Percentiles rank a stretch among this genome's conserved stretches.
phyloP scores from a whole-genome alignment of 1,140 invertebrate species.

The Drosophila lacteicornis region DNA sequence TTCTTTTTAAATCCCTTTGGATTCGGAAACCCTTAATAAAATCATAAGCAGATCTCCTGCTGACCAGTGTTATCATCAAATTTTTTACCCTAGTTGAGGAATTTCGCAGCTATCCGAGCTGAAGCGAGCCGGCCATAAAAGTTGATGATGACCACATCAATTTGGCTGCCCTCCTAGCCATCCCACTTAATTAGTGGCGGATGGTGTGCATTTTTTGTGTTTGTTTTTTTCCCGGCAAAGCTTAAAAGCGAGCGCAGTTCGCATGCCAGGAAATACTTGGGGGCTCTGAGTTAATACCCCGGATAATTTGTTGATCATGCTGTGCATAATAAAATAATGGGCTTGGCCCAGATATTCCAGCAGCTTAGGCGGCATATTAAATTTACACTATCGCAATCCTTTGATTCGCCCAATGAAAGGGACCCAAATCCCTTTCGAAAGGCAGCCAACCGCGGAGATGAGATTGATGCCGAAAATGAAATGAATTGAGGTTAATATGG shows the following conservation, averaged over 20 bases:
- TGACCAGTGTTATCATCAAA: constrained; percentile 5
- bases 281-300: constrained; percentile 25
- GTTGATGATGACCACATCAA: constrained; percentile 62
- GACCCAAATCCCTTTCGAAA: neutral
- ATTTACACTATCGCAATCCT: constrained; percentile 13
- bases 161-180: constrained; percentile 41
- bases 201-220: constrained; percentile 19
- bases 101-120: constrained; percentile 18
- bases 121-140: constrained; percentile 49
- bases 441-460: neutral
- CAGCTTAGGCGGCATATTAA: constrained; percentile 9
- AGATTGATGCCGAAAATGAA: constrained; percentile 8
- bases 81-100: constrained; percentile 25
- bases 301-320: constrained; percentile 22
- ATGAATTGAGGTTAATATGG: constrained; percentile 6
- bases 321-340: constrained; percentile 24
- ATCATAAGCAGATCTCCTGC: neutral
- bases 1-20: no score
- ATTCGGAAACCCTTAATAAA: neutral
- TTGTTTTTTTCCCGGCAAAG: neutral
- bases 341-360: constrained; percentile 8
- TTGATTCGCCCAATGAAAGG: constrained; percentile 1
- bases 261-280: constrained; percentile 24
- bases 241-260: constrained; percentile 27
- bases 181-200: constrained; percentile 57